phyloP scores from a whole-genome alignment of 2,113 vertebrate species.

The Paradoxurus hermaphroditus region DNA sequence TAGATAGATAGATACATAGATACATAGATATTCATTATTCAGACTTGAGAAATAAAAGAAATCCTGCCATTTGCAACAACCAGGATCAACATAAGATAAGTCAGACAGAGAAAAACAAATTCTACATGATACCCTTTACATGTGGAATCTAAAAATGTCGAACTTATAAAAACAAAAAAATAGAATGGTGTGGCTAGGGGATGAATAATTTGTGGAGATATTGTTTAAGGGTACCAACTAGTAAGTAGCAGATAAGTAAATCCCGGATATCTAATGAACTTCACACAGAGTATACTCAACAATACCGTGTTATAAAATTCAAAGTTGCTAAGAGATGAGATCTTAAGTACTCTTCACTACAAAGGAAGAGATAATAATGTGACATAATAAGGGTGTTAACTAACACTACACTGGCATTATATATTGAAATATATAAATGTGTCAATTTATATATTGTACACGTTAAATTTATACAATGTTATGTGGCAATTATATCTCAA shows the following conservation, averaged over 20 bases:
- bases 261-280: background rate
- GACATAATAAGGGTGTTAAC: background rate
- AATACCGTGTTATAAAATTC: background rate
- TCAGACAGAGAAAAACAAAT: background rate
- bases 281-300: background rate
- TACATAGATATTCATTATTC: background rate
- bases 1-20: too few species aligned
- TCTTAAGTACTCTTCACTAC: background rate
- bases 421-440: background rate
- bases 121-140: background rate
- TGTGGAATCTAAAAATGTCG: background rate
- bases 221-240: background rate
- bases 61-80: background rate
- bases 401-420: background rate
- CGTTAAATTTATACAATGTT: background rate
- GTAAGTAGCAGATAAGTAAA: background rate
- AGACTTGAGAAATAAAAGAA: background rate
- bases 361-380: background rate
- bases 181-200: too few species aligned
- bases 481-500: background rate
- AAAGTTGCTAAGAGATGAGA: background rate
- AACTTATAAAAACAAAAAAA: background rate
- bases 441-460: background rate
- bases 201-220: background rate
- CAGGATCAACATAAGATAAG: background rate